These are phyloP conservation scores for Pocillopora verrucosa DNA, from an alignment of 64 coral and sea anemone species.

Conservation along the genomic window DNA sequence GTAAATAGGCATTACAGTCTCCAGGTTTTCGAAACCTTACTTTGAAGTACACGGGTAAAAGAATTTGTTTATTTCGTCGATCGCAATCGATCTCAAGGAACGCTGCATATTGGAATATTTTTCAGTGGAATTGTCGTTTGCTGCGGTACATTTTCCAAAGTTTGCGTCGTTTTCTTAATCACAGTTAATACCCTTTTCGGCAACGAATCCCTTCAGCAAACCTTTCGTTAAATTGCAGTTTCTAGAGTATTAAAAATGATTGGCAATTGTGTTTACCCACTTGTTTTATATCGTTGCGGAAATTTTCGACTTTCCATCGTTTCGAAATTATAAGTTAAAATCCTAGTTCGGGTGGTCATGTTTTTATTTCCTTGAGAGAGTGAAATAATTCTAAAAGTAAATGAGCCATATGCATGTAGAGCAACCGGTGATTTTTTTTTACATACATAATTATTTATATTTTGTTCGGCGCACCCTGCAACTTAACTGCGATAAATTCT, in stretches of 20 bases:
- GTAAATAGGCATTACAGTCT: background rate
- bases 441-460: background rate
- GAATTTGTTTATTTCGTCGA: background rate
- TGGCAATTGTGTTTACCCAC: background rate
- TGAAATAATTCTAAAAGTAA: background rate
- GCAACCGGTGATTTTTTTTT: background rate
- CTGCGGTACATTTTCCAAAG: background rate
- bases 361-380: background rate
- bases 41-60: background rate
- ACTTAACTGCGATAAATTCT: background rate
- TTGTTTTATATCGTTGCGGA: background rate
- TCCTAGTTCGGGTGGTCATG: background rate
- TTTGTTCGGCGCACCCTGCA: background rate
- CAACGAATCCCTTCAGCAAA: background rate
- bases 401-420: background rate
- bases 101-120: background rate
- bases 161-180: background rate
- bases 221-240: background rate
- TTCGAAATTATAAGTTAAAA: background rate
- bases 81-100: slow-evolving; percentile 18
- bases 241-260: background rate
- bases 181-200: background rate
- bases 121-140: too few relatives aligned
- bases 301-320: background rate
- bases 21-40: background rate